Percentiles rank a stretch among this genome's conserved stretches.
Evolutionary conservation across 2,113 vertebrate genomes (phyloP).

Genomic region (Eleginops maclovinus): DNA sequence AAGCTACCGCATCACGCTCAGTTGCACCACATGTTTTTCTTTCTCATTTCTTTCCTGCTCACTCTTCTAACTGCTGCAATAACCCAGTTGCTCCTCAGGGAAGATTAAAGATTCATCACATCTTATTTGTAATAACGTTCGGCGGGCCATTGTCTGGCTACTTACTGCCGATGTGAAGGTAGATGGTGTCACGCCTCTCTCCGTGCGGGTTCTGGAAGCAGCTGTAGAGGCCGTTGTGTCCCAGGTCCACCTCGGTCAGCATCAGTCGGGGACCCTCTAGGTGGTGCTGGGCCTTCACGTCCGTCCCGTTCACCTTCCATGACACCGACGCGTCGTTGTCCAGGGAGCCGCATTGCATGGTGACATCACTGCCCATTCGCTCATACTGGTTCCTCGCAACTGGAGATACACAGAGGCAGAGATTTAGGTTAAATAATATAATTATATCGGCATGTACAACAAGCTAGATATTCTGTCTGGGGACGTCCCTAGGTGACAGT

Average conservation of each 20-base stretch:
- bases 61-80: constrained; percentile 5
- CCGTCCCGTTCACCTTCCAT: constrained; percentile 94
- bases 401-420: constrained; percentile 66
- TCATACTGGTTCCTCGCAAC: constrained; percentile 90
- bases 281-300: constrained; percentile 86
- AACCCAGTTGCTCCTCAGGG: constrained; percentile 22
- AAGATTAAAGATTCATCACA: constrained; percentile 46
- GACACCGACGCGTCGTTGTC: constrained; percentile 88
- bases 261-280: constrained; percentile 88
- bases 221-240: constrained; percentile 90
- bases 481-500: background rate
- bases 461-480: background rate
- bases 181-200: constrained; percentile 91
- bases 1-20: constrained; percentile 14
- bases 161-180: constrained; percentile 93
- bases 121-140: constrained; percentile 17
- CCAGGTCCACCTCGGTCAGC: constrained; percentile 87
- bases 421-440: background rate
- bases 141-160: constrained; percentile 53
- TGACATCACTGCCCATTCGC: constrained; percentile 89
- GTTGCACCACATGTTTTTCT: background rate
- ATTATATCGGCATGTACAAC: background rate
- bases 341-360: constrained; percentile 92
- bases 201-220: constrained; percentile 95
- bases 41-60: constrained; percentile 1